A percentile compares a stretch with the other conserved stretches of the same genome.
Conservation (phyloP, 2,888 invertebrate genomes). For the Drosophila suboccidentalis region DNA sequence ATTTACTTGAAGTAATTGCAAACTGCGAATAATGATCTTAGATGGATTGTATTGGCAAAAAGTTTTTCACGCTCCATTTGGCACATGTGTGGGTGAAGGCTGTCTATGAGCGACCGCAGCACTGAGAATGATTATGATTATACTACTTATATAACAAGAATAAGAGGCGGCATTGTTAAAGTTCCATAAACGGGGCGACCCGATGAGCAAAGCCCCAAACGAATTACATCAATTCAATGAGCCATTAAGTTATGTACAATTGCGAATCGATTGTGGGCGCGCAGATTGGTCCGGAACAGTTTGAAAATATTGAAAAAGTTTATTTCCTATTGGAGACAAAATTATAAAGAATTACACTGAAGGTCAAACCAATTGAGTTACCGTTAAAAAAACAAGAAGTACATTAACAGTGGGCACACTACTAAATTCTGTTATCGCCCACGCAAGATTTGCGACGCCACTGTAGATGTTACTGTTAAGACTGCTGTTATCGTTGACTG, state of each 20-base stretch:
- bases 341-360: conserved; percentile 18
- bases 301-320: conserved; percentile 3
- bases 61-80: conserved; percentile 66
- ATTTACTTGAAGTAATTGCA: conserved; percentile 8
- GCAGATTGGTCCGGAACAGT: conserved; percentile 22
- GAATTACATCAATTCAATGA: conserved; percentile 67
- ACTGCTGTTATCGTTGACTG: background rate
- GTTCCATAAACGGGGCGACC: conserved; percentile 64
- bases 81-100: conserved; percentile 73
- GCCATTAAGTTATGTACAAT: conserved; percentile 58
- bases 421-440: conserved; percentile 38
- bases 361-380: conserved; percentile 38
- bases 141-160: conserved; percentile 29
- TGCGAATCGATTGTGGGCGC: conserved; percentile 41
- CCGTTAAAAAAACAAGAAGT: conserved; percentile 20
- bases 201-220: conserved; percentile 59
- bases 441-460: conserved; percentile 29
- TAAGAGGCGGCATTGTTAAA: conserved; percentile 59
- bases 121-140: conserved; percentile 38
- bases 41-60: conserved; percentile 44
- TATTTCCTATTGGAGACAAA: conserved; percentile 22
- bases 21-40: conserved; percentile 37
- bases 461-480: conserved; percentile 8
- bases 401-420: conserved; percentile 12
- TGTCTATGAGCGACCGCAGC: conserved; percentile 49